phyloP scores from a whole-genome alignment of 2,113 vertebrate genomes.

The Plecotus auritus region DNA sequence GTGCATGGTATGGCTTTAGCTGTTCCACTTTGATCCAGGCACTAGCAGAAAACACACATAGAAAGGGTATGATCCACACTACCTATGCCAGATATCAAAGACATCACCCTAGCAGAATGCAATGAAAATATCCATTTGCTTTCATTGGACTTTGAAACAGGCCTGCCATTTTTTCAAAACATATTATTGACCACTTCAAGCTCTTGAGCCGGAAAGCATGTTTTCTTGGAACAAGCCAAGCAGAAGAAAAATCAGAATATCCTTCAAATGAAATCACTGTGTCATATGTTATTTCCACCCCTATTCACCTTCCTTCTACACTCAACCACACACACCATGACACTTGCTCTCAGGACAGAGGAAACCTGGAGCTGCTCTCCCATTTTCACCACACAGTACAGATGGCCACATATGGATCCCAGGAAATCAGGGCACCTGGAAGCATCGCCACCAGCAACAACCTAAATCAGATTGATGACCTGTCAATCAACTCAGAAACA shows the following conservation, averaged over 20 bases:
- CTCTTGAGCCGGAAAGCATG: background rate
- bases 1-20: constrained; percentile 96
- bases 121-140: background rate
- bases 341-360: background rate
- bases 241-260: background rate
- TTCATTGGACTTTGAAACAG: background rate
- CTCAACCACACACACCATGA: background rate
- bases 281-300: background rate
- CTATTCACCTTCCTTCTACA: background rate
- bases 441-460: background rate
- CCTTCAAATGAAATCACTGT: background rate
- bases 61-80: background rate
- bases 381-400: background rate
- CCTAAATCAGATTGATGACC: background rate
- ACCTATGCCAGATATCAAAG: background rate
- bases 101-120: background rate
- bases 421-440: background rate
- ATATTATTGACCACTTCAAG: background rate
- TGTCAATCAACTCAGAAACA: background rate
- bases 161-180: background rate
- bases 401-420: background rate
- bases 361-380: background rate
- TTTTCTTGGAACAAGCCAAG: background rate
- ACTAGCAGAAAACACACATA: constrained; percentile 77
- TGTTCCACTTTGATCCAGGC: constrained; percentile 99